Evolutionary conservation across 2,888 invertebrate species (phyloP), one percentile per base, ranked within the genome.

Genomic region (Spilosoma lubricipeda): DNA sequence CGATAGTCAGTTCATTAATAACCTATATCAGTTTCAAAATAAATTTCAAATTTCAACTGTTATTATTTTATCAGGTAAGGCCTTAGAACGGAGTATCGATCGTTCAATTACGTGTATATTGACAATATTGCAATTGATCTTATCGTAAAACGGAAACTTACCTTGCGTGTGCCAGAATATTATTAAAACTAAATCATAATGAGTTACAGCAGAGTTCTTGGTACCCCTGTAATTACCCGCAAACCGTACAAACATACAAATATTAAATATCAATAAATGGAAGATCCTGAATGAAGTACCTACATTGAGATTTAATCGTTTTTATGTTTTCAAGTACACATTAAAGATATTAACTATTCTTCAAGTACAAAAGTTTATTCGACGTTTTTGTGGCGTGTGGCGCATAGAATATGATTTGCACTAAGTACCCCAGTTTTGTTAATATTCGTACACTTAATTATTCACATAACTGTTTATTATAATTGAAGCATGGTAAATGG

Each of bases 41-140:
- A 56, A n/a, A 56, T n/a, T 56, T 27, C 27, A 27, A 15, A 27
- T 13, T 27, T 4, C 15, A 59, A 3, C 11, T 23, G 0, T n/a
- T 4, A n/a, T 56, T 56, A 11, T 13, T 56, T 23, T 56, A n/a
- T 13, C 27, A 63, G 4, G 30, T 63, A 18, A 63, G 15, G 27
- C 18, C 18, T 42, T 42, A 30, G 7, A 63, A 33, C 64, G 30
- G 20, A 27, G 48, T 64, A 72, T 73, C 56, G 73, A 70, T 70
- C 63, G 11, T 20, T 45, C 13, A 11, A 15, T 65, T n/a, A 48
- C 73, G 73, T 73, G 73, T 65, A 70, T 39, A 69, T 70, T 73
- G 73, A 45, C 73, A 73, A 65, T 73, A 73, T 65, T 69, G 73
- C 36, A 67, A 39, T 73, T 45, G 65, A 73, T 69, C 52, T 69